phyloP scores from a whole-genome alignment of 2,113 vertebrate species.

The Lepidothrix coronata region DNA sequence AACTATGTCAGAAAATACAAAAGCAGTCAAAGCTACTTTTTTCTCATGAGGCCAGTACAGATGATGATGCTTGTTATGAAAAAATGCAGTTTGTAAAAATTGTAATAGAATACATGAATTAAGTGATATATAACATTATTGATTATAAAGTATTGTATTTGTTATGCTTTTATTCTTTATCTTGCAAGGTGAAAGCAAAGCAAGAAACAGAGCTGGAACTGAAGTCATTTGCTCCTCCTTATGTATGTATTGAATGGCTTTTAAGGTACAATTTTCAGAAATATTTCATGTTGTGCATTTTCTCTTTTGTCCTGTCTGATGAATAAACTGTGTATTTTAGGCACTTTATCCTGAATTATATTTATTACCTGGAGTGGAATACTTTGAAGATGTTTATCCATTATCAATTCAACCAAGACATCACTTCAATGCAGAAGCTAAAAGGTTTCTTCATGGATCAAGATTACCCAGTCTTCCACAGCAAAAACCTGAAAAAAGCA shows the following conservation, averaged over 20 bases:
- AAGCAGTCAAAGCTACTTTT: background rate
- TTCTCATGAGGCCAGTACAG: background rate
- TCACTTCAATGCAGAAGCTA: conserved; percentile 49
- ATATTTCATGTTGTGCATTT: background rate
- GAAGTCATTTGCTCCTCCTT: conserved; percentile 87
- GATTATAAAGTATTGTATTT: background rate
- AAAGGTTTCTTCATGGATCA: conserved; percentile 29
- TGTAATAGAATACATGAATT: background rate
- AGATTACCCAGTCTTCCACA: conserved; percentile 52
- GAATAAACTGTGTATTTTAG: conserved; percentile 67
- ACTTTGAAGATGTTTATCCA: conserved; percentile 74
- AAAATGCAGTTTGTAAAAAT: background rate
- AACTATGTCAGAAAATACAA: background rate
- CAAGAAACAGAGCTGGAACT: conserved; percentile 89
- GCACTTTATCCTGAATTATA: conserved; percentile 89
- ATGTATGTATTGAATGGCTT: conserved; percentile 77
- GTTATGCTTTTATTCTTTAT: background rate
- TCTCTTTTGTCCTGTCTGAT: background rate
- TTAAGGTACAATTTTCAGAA: background rate
- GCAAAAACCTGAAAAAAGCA: conserved; percentile 70
- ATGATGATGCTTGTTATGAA: background rate
- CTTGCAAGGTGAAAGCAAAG: conserved; percentile 84
- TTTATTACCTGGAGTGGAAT: conserved; percentile 78
- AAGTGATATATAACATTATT: background rate
- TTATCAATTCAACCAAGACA: conserved; percentile 68